These are phyloP conservation scores for Hetaerina titia DNA, from an alignment of 2,888 invertebrate species.

Conservation along the genomic window DNA sequence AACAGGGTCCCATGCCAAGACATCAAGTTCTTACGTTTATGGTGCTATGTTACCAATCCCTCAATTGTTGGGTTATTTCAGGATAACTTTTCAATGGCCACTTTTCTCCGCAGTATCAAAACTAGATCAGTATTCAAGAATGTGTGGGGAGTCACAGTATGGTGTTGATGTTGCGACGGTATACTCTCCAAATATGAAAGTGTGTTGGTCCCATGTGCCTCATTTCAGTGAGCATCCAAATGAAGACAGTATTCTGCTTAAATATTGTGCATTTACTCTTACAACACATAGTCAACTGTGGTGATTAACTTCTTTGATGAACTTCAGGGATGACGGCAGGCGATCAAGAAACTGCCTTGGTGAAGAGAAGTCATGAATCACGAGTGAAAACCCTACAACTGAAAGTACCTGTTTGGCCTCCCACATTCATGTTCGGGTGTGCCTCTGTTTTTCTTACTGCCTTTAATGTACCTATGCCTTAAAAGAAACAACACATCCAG, in stretches of 20 bases:
- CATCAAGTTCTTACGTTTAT: constrained; percentile 51
- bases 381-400: constrained; percentile 51
- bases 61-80: constrained; percentile 57
- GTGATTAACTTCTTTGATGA: constrained; percentile 32
- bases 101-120: background rate
- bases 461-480: constrained; percentile 23
- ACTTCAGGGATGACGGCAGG: background rate
- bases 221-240: background rate
- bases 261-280: constrained; percentile 26
- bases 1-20: constrained; percentile 42
- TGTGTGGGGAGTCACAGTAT: background rate
- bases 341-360: constrained; percentile 5
- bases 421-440: background rate
- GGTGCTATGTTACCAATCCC: constrained; percentile 67
- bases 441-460: constrained; percentile 50
- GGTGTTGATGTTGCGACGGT: background rate
- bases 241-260: constrained; percentile 27
- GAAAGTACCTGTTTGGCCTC: constrained; percentile 59
- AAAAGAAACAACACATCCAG: background rate
- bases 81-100: constrained; percentile 49
- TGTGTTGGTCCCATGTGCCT: background rate
- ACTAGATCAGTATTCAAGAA: constrained; percentile 63
- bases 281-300: constrained; percentile 5
- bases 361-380: constrained; percentile 18
- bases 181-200: background rate